A percentile compares a stretch with the other conserved stretches of the same genome.
phyloP scores from a whole-genome alignment of 2,888 invertebrate genomes.

The Andrena fulva region DNA sequence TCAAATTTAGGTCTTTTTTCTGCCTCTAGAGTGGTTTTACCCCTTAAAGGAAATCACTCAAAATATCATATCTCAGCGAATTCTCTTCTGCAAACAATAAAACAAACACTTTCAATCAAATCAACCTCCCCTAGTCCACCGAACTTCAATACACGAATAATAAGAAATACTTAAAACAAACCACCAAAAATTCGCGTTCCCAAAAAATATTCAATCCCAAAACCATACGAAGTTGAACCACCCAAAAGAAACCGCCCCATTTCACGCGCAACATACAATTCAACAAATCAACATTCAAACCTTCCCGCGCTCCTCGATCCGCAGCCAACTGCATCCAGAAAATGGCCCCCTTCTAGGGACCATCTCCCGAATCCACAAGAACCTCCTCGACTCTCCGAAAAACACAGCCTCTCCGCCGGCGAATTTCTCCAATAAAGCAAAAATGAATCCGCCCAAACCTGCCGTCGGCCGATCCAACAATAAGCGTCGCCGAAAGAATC shows the following conservation, averaged over 20 bases:
- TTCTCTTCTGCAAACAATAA: no score
- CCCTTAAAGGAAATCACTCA: background rate
- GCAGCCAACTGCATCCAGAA: background rate
- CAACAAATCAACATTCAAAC: background rate
- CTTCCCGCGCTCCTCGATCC: slow-evolving; percentile 21
- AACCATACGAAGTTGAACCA: no score
- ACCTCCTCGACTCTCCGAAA: background rate
- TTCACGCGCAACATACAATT: background rate
- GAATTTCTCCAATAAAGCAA: background rate
- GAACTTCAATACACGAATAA: no score
- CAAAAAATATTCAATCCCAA: background rate
- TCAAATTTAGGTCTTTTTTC: no score
- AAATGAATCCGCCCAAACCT: background rate
- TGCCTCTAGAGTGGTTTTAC: no score
- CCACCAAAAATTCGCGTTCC: background rate
- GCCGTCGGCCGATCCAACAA: background rate
- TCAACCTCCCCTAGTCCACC: no score
- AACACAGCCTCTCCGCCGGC: background rate
- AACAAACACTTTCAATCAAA: no score
- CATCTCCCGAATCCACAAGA: background rate
- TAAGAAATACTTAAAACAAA: no score
- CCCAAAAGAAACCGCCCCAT: no score
- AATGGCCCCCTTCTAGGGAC: slow-evolving; percentile 14
- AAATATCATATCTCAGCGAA: no score
- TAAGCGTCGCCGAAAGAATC: background rate